These are phyloP conservation scores for Amitus sp. DNA, from an alignment of 2,888 invertebrate genomes.

Conservation along the genomic window DNA sequence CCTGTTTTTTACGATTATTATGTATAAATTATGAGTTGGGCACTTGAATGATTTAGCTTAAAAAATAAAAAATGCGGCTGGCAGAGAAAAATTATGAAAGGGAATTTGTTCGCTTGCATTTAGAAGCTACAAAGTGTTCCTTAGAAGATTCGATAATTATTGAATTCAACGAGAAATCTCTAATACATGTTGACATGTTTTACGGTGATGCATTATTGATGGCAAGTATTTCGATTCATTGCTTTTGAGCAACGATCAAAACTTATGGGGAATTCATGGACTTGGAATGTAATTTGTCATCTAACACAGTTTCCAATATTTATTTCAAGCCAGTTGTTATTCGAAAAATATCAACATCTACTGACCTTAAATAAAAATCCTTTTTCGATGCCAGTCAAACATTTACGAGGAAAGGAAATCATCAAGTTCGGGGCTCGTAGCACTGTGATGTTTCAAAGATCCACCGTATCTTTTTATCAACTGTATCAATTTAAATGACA, in stretches of 20 bases:
- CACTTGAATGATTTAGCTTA: background rate
- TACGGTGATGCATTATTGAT: background rate
- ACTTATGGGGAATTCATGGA: background rate
- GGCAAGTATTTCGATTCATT: background rate
- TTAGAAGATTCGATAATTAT: background rate
- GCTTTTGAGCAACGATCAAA: background rate
- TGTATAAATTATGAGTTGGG: too few species aligned
- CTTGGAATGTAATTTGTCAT: too few species aligned
- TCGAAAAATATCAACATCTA: conserved; percentile 4
- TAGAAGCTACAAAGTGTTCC: background rate
- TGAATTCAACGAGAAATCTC: background rate
- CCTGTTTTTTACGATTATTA: too few species aligned
- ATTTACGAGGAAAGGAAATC: conserved; percentile 26
- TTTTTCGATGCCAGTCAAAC: conserved; percentile 31
- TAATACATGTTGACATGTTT: background rate
- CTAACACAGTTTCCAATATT: too few species aligned
- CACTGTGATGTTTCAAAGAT: conserved; percentile 23
- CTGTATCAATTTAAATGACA: conserved; percentile 19
- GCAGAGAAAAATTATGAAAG: background rate
- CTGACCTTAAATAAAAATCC: conserved; percentile 28
- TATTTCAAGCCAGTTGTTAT: background rate
- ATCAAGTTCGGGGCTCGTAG: conserved; percentile 28
- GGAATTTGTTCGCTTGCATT: background rate
- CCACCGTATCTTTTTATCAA: conserved; percentile 26
- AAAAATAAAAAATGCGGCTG: too few species aligned